Evolutionary conservation across 2,797 vertebrate genomes (phyloP).

Genomic region (Diceros bicornis): DNA sequence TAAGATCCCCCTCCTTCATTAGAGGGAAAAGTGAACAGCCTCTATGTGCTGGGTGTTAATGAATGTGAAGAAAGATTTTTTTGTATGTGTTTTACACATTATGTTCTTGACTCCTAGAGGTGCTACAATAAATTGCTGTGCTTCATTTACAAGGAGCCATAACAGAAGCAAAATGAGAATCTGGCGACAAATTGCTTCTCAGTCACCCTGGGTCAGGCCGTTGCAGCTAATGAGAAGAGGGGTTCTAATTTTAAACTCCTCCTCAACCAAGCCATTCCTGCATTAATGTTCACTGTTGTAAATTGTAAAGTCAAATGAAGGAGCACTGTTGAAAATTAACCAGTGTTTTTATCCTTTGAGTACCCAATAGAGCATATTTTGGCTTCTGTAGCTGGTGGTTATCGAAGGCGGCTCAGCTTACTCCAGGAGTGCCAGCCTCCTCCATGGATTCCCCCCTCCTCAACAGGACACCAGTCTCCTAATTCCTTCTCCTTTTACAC

Average conservation of each 20-base stretch:
- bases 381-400: constrained; percentile 89
- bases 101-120: constrained; percentile 97
- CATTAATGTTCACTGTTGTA: constrained; percentile 92
- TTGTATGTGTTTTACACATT: constrained; percentile 94
- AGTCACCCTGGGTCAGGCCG: constrained; percentile 92
- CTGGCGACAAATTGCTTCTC: constrained; percentile 91
- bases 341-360: constrained; percentile 92
- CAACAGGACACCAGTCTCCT: neutral
- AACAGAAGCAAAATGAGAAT: constrained; percentile 92
- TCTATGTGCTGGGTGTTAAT: constrained; percentile 92
- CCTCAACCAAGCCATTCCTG: constrained; percentile 91
- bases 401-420: constrained; percentile 84
- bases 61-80: constrained; percentile 92
- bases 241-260: constrained; percentile 93
- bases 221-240: constrained; percentile 93
- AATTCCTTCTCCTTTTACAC: constrained; percentile 54
- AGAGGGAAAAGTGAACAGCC: constrained; percentile 92
- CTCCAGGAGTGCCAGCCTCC: constrained; percentile 80
- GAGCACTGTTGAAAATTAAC: constrained; percentile 93
- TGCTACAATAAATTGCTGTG: constrained; percentile 93
- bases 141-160: constrained; percentile 91
- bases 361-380: constrained; percentile 91
- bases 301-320: constrained; percentile 94
- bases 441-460: neutral
- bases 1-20: constrained; percentile 91